Percentiles rank a stretch among this genome's conserved stretches.
Evolutionary conservation across 2,888 invertebrate species (phyloP).

Genomic region (Eristalinus aeneus): DNA sequence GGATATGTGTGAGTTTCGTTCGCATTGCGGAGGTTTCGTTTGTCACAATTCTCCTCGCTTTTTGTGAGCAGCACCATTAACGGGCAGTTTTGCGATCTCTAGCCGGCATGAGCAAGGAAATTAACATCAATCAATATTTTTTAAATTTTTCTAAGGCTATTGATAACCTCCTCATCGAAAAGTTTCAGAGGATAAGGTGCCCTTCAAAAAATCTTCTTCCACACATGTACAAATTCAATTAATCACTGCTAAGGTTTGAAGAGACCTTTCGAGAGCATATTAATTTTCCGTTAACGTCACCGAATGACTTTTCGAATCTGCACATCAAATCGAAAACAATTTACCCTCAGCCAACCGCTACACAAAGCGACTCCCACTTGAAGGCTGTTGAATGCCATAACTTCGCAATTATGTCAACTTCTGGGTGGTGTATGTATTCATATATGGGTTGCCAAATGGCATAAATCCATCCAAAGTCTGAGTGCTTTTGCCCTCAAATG

Average conservation of each 20-base stretch:
- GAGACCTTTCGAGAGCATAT: neutral
- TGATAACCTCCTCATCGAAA: no score
- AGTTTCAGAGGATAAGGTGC: no score
- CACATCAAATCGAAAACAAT: constrained; percentile 30
- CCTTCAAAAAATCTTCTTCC: neutral
- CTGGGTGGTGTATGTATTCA: neutral
- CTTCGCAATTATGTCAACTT: no score
- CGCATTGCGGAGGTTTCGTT: no score
- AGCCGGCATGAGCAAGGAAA: no score
- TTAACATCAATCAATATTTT: no score
- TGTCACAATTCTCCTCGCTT: no score
- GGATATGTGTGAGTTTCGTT: no score
- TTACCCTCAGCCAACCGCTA: constrained; percentile 13
- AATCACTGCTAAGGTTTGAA: neutral
- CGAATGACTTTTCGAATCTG: constrained; percentile 8
- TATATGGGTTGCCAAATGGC: constrained; percentile 1
- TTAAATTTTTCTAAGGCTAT: no score
- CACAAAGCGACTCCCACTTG: neutral
- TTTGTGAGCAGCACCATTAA: no score
- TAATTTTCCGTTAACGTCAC: neutral
- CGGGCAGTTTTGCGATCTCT: no score
- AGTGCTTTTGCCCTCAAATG: constrained; percentile 15
- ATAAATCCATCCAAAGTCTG: neutral
- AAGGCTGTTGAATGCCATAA: constrained; percentile 11
- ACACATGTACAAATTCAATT: neutral